These are phyloP conservation scores for Anthopleura xanthogrammica DNA, from an alignment of 92 coral and sea anemone species.

Conservation along the genomic window DNA sequence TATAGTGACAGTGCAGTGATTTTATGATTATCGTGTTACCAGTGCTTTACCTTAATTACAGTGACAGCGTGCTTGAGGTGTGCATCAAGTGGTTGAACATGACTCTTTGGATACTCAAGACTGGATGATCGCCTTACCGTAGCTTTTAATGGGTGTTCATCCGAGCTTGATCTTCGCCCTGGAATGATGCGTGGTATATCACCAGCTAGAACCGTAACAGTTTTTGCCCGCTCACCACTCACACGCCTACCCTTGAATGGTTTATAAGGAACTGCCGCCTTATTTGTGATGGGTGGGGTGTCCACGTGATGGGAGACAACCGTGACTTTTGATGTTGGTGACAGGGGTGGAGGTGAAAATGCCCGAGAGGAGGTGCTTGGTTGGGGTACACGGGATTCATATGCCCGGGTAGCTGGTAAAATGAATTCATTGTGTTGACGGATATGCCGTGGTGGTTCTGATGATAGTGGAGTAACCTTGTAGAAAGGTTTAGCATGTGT, in stretches of 20 bases:
- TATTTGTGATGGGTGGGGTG: conserved; percentile 22
- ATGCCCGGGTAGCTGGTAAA: conserved; percentile 3
- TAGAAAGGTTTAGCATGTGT: conserved; percentile 19
- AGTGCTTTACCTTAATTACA: conserved; percentile 17
- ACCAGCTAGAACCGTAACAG: conserved; percentile 53
- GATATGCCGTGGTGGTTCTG: conserved; percentile 13
- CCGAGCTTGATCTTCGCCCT: conserved; percentile 39
- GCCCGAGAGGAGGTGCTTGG: conserved; percentile 20
- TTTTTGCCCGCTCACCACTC: conserved; percentile 42
- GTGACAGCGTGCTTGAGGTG: conserved; percentile 43
- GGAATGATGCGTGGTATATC: conserved; percentile 55
- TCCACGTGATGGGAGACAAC: conserved; percentile 50
- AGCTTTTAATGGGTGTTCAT: conserved; percentile 31
- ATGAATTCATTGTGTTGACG: not conserved
- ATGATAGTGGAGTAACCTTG: conserved; percentile 31
- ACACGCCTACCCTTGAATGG: conserved; percentile 17
- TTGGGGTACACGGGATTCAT: not conserved
- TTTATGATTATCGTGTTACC: not conserved
- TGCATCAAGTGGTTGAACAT: conserved; percentile 29
- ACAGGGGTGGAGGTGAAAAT: conserved; percentile 23
- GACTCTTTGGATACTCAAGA: conserved; percentile 39
- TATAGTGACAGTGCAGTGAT: not conserved
- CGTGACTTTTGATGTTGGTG: conserved; percentile 52
- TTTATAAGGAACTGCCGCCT: conserved; percentile 19
- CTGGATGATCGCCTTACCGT: conserved; percentile 29